Evolutionary conservation across 2,113 vertebrate species (phyloP), one percentile per base, ranked within the genome.

Genomic region (Amphiprion percula): DNA sequence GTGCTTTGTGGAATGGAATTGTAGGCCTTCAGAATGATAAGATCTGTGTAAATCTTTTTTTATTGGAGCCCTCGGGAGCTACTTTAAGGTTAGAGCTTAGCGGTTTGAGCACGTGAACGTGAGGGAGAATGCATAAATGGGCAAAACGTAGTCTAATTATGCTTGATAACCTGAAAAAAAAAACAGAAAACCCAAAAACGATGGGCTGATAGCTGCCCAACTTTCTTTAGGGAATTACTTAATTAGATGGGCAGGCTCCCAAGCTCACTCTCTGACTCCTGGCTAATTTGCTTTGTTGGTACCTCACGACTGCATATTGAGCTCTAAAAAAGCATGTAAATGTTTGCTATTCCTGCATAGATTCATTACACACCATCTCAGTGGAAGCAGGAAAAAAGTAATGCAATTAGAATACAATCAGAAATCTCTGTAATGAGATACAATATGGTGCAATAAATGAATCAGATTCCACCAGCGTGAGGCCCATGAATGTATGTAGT

Each of bases 191-290:
- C 26, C 26, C 26, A 26, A 26, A 26, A 26, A 26, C 21, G 56
- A 70, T 54, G 66, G 21, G 63, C 58, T 76, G 75, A 84, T 77
- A 71, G 74, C 46, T 5, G 56, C 56, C 77, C 41, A 67, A 55
- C 37, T 58, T 28, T 59, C 82, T 84, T 78, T 19, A 30, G 87
- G 84, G 88, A 89, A 78, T 74, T 70, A 67, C 37, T 80, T 90
- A 89, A 92, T 92, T 88, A 88, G 87, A 80, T 39, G 39, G 83
- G 69, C 83, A 76, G 73, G 62, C 69, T 89, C 77, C 80, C 61
- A 73, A 79, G 39, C 66, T 69, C 81, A 73, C 62, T 28, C 53
- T 59, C 24, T 1, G 68, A 69, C 56, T 71, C 58, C 61, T 24
- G 44, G 55, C 69, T 87, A 71, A 90, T 90, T 86, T 83, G 56